A percentile compares a stretch with the other conserved stretches of the same genome.
These are phyloP conservation scores for Paracyprichromis sp. DNA, from an alignment of 2,113 vertebrate genomes.

Conservation along the genomic window DNA sequence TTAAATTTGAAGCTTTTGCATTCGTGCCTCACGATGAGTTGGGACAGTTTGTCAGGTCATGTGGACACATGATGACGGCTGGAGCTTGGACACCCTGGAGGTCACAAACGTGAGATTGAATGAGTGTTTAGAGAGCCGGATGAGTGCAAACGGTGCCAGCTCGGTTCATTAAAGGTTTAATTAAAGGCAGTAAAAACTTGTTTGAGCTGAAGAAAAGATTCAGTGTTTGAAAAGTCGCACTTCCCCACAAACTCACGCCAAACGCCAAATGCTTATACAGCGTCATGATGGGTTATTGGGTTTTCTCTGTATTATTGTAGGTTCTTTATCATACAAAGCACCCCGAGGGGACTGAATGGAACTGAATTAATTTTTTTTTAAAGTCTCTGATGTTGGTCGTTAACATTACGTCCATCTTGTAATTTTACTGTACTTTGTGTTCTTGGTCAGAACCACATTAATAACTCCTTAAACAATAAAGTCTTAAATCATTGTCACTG, in stretches of 20 bases:
- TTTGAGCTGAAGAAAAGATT: not conserved
- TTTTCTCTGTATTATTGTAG: too few species aligned
- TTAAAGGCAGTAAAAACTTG: not conserved
- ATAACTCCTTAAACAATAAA: not conserved
- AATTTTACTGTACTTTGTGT: not conserved
- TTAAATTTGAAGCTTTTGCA: not conserved
- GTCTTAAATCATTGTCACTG: not conserved
- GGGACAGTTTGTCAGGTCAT: not conserved
- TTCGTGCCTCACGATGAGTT: not conserved
- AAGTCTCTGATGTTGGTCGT: too few species aligned
- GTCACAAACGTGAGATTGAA: not conserved
- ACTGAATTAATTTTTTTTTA: too few species aligned
- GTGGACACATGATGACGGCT: not conserved
- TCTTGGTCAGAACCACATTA: not conserved
- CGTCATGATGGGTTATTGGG: too few species aligned
- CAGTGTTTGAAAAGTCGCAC: not conserved
- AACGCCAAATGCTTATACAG: too few species aligned
- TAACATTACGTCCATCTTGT: not conserved
- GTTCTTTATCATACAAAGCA: too few species aligned
- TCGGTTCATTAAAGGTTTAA: not conserved
- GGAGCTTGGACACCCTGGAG: not conserved
- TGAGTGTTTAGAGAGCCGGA: not conserved
- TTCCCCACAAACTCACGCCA: not conserved
- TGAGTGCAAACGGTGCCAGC: not conserved
- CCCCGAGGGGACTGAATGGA: too few species aligned